Evolutionary conservation across 2,113 vertebrate genomes (phyloP), one percentile per base, ranked within the genome.

Genomic region (Capreolus pygargus): DNA sequence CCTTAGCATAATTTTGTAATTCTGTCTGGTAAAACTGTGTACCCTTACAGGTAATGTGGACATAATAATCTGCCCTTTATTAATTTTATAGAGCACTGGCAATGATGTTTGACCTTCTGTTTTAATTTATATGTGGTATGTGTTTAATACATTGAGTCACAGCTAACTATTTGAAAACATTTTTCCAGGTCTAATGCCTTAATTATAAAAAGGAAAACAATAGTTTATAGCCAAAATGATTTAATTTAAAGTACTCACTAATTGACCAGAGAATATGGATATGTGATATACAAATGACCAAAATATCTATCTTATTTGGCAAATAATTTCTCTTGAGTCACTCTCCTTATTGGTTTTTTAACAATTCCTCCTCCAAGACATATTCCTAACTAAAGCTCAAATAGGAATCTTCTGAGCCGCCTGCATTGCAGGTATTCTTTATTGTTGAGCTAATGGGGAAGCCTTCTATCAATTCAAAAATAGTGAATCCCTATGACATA

Each of bases 301-400:
- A 79, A 85, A 50, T 33, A 2, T 39, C 33, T 36, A 33, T 6
- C 28, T 89, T 89, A 89, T 7, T 97, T 85, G 58, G 3, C 1
- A 57, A 84, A 78, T 5, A 92, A 78, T n/a, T 98, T 70, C 19
- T 78, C 93, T 60, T 54, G 52, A 11, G 95, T 19, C 30, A 90
- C 14, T 94, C 95, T 97, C 10, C 30, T 96, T 27, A 98, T 33
- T 21, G 94, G 94, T 16, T 7, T 39, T 85, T 98, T 98, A 9
- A 98, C 97, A 57, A 23, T 57, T 57, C 21, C 23, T 25, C 21
- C 21, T 21, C 55, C 23, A 57, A 57, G 55, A 25, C 19, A 57
- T 57, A 21, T 57, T 57, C 55, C 55, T 25, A 17, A 57, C 55
- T 25, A 57, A 43, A 43, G 8, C 55, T 57, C 23, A 25, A 57